Percentiles rank a stretch among this genome's conserved stretches.
phyloP scores from a whole-genome alignment of 2,797 vertebrate genomes.

The Cichlasoma orientale region DNA sequence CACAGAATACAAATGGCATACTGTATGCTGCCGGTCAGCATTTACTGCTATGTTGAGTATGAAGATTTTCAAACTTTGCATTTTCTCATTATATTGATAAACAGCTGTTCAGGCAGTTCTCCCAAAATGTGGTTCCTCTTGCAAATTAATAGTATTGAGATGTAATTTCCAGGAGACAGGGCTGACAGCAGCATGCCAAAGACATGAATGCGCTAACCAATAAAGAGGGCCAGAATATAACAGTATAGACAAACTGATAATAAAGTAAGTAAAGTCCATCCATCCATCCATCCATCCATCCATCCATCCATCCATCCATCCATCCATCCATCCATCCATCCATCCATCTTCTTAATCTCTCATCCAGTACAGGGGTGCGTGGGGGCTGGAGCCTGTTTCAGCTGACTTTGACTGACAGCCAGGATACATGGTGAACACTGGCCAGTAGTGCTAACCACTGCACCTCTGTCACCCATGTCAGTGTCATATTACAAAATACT shows the following conservation, averaged over 20 bases:
- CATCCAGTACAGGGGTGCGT: not conserved
- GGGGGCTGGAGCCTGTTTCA: not conserved
- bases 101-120: not conserved
- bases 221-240: not conserved
- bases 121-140: no score
- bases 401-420: not conserved
- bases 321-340: no score
- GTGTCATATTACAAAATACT: not conserved
- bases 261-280: not conserved
- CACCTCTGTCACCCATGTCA: not conserved
- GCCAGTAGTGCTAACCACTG: not conserved
- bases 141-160: not conserved
- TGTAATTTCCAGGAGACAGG: not conserved
- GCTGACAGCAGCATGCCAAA: not conserved
- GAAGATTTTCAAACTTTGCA: not conserved
- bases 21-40: not conserved
- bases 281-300: no score
- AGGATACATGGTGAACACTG: not conserved
- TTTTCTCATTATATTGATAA: conserved; percentile 1
- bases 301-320: no score
- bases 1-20: not conserved
- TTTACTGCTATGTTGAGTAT: not conserved
- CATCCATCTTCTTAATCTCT: not conserved
- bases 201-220: not conserved
- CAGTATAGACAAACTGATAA: not conserved